Base-by-base conservation (phyloP, 2,888 invertebrate genomes). In the Tyria jacobaeae region DNA sequence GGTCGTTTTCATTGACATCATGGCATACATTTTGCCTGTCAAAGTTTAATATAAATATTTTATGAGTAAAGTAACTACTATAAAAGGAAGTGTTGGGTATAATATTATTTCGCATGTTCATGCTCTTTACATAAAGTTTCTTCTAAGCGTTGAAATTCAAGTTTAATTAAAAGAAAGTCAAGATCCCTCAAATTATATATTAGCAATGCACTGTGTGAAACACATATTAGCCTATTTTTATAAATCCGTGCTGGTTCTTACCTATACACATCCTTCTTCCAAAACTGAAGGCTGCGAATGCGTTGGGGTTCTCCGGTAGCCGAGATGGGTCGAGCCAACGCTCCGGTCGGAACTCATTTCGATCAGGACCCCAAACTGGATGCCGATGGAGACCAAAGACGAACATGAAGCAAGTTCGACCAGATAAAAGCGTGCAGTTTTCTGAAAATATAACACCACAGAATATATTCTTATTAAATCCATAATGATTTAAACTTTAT, bases 1-100 rank as follows among this genome's bases (percentile, higher is more conserved):
- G 0, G 82, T 85, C 0, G 84, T 88, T 67, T 91, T 91, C 87
- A 90, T 86, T 0, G 89, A 87, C 88, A 87, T 87, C 35, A 82
- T 76, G 0, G 90, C 88, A 71, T 89, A 89, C 0, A 80, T 73
- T 76, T 89, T 90, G 39, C 90, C 90, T 90, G 79, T 0, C 41
- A 53, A 17, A 14, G 12, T n/a, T 31, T 52, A 0, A 27, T 3
- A n/a, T 15, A 15, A n/a, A 31, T 25, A n/a, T 17, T 9, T 50
- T 50, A 31, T 31, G 27, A 31, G 1, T 31, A 0, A 31, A 2
- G 7, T 4, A 6, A 31, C 6, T 31, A 31, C 4, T 31, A 31
- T 31, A 31, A 31, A 31, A 31, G 4, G 4, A 31, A 31, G 27
- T 31, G 27, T 31, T 31, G 27, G 2, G 27, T 7, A 31, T n/a